These are phyloP conservation scores for Rousettus madagascariensis DNA, from an alignment of 2,797 vertebrate genomes.

Conservation along the genomic window DNA sequence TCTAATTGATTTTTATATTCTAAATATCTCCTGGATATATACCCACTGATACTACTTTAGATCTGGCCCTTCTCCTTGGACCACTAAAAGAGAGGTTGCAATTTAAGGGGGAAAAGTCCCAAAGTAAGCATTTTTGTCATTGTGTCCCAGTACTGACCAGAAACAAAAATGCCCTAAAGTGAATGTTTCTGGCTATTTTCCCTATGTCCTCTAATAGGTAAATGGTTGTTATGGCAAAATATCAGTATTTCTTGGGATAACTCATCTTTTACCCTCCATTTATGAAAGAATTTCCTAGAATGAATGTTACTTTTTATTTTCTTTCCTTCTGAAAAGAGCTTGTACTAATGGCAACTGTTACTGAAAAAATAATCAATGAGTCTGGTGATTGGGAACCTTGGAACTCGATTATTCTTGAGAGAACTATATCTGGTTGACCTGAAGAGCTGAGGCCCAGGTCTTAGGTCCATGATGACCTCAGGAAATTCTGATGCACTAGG, in stretches of 20 bases:
- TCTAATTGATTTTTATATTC: neutral
- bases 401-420: neutral
- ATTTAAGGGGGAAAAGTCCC: neutral
- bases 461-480: neutral
- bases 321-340: conserved; percentile 24
- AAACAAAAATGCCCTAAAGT: neutral
- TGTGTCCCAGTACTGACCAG: neutral
- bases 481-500: neutral
- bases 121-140: neutral
- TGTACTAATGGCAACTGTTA: neutral
- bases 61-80: neutral
- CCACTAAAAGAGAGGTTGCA: neutral
- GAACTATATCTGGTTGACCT: neutral
- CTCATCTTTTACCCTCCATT: neutral
- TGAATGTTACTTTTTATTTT: conserved; percentile 9
- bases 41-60: neutral
- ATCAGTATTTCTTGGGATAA: neutral
- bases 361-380: conserved; percentile 41
- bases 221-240: neutral
- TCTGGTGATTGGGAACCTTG: neutral
- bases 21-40: neutral
- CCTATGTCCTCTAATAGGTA: neutral
- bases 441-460: neutral
- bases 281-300: conserved; percentile 35
- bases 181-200: neutral